Base-by-base conservation (phyloP, 2,797 vertebrate species). In the Phrynocephalus forsythii region DNA sequence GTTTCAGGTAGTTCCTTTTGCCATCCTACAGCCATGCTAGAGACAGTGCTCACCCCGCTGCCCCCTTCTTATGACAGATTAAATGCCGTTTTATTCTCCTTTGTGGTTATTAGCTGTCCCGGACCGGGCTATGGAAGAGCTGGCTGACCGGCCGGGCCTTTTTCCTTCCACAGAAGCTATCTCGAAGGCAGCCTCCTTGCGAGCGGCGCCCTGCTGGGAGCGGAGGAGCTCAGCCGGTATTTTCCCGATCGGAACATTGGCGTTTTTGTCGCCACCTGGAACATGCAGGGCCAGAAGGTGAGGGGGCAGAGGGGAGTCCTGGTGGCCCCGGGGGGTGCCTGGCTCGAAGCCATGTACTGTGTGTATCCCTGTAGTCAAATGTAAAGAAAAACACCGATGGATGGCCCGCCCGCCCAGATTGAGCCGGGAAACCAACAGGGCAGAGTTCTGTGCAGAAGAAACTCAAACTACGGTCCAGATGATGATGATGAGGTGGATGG, bases 201-300 rank as follows among this genome's bases (percentile, higher is more conserved):
- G 1, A 98, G 91, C 0, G 98, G 99, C 56, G 98, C 99, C 79
- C 96, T 99, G 93, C 96, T 99, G 44, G 99, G 99, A 67, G 97
- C 98, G 0, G 98, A 99, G 50, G 99, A 99, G 93, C 96, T 99
- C 78, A 98, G 98, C 90, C 98, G 98, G 1, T 98, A 98, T 93
- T 99, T 99, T 92, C 99, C 99, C 0, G 96, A 99, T 87, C 96
- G 98, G 89, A 97, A 73, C 33, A 13, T 99, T 82, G 97, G 98
- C 11, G 91, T 99, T 89, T 99, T 98, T 67, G 92, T 99, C 68
- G 97, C 97, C 92, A 99, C 99, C 0, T 99, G 99, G 99, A 99
- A 99, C 95, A 99, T 99, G 99, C 99, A 99, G 94, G 99, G 99
- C 72, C 97, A 98, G 92, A 99, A 98, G 98, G 99, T 98, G 10